Evolutionary conservation across 2,113 vertebrate genomes (phyloP).

Genomic region (Elephantulus edwardii): DNA sequence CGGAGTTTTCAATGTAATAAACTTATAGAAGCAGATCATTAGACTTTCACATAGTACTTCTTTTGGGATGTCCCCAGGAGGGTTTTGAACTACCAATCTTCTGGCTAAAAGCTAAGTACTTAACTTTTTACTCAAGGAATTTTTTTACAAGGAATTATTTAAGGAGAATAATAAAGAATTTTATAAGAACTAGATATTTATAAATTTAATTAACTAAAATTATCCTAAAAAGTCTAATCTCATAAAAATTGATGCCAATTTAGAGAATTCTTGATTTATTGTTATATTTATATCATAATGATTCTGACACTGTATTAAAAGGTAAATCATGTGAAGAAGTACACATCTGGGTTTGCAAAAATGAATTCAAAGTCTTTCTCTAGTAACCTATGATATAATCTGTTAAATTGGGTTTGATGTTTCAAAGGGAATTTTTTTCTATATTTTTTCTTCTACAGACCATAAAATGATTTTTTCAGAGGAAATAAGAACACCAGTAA

Average conservation of each 20-base stretch:
- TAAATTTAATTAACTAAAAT: not conserved
- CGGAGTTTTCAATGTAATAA: not conserved
- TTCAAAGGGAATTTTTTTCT: conserved; percentile 23
- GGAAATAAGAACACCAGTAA: conserved; percentile 31
- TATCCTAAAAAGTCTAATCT: not conserved
- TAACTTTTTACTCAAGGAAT: not conserved
- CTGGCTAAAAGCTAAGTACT: not conserved
- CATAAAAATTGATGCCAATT: not conserved
- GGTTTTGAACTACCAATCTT: not conserved
- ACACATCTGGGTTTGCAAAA: not conserved
- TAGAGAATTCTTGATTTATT: not conserved
- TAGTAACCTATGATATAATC: not conserved
- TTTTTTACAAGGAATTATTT: not conserved
- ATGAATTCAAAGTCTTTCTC: conserved; percentile 6
- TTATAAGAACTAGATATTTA: too few relatives aligned
- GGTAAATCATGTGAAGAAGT: not conserved
- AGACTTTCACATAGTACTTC: too few relatives aligned
- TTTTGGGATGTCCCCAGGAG: not conserved
- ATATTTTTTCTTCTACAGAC: conserved; percentile 31
- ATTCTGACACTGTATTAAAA: not conserved
- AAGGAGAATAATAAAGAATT: too few relatives aligned
- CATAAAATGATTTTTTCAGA: conserved; percentile 29
- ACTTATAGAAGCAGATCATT: not conserved
- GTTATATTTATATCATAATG: not conserved
- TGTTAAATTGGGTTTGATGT: conserved; percentile 14